These are phyloP conservation scores for Hipposideros armiger DNA, from an alignment of 2,113 vertebrate genomes.

Conservation along the genomic window DNA sequence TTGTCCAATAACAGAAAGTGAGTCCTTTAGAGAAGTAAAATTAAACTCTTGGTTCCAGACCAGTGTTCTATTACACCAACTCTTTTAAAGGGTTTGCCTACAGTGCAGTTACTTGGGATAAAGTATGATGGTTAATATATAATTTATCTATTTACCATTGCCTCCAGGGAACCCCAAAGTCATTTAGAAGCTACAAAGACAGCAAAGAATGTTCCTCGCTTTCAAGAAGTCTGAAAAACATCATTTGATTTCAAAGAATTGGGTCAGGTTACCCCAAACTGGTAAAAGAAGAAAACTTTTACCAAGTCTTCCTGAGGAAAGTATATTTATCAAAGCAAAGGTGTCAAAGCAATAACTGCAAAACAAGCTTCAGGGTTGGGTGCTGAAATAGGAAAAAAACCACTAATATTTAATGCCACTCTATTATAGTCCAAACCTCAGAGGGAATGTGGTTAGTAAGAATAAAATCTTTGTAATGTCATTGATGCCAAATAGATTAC, in stretches of 20 bases:
- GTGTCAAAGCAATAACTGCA: conserved; percentile 38
- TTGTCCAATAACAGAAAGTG: neutral
- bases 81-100: neutral
- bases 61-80: conserved; percentile 8
- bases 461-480: conserved; percentile 61
- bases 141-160: conserved; percentile 45
- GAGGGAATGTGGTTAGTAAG: conserved; percentile 48
- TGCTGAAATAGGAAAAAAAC: conserved; percentile 36
- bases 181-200: conserved; percentile 51
- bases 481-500: neutral
- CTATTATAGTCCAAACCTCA: conserved; percentile 61
- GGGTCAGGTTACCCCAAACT: neutral
- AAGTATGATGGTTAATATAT: neutral
- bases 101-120: neutral
- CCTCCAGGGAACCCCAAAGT: conserved; percentile 31
- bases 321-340: conserved; percentile 54
- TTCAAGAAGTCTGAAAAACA: conserved; percentile 60
- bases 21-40: conserved; percentile 34
- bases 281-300: conserved; percentile 51
- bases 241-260: conserved; percentile 20
- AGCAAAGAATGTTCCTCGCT: conserved; percentile 35
- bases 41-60: neutral
- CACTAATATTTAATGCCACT: conserved; percentile 35
- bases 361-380: conserved; percentile 44
- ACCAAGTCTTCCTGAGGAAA: conserved; percentile 56